phyloP scores from a whole-genome alignment of 2,888 invertebrate species.

The Entomobrya multifasciata region DNA sequence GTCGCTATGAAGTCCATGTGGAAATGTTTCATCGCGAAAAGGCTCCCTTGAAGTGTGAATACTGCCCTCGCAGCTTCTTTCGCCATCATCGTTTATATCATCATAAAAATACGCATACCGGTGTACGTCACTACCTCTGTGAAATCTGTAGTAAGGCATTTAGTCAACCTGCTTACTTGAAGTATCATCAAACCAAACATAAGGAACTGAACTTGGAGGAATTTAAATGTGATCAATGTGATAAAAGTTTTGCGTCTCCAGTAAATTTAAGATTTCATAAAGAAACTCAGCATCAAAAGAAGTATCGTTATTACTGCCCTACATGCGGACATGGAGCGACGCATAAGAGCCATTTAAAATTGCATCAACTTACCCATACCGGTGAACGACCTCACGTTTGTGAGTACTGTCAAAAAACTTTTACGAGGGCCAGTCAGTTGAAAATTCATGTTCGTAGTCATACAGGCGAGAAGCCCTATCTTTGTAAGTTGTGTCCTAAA shows the following conservation, averaged over 20 bases:
- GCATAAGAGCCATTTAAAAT: constrained; percentile 55
- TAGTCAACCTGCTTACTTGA: constrained; percentile 71
- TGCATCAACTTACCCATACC: constrained; percentile 59
- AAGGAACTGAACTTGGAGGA: constrained; percentile 66
- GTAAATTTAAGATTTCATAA: constrained; percentile 68
- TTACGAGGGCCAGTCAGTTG: constrained; percentile 56
- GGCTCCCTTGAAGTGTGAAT: constrained; percentile 65
- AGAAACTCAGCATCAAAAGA: constrained; percentile 71
- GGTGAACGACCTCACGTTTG: constrained; percentile 64
- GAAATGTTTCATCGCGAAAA: constrained; percentile 52
- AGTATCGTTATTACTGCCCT: constrained; percentile 67
- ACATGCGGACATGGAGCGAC: constrained; percentile 66
- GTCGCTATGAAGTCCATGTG: constrained; percentile 59
- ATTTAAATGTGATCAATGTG: constrained; percentile 71
- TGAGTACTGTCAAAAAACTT: constrained; percentile 55
- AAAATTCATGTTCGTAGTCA: constrained; percentile 66
- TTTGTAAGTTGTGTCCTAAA: constrained; percentile 52
- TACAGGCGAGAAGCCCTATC: constrained; percentile 67
- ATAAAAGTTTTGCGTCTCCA: constrained; percentile 71
- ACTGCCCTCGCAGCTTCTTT: constrained; percentile 62
- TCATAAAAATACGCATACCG: constrained; percentile 69
- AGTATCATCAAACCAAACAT: constrained; percentile 73
- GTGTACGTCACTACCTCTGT: constrained; percentile 71
- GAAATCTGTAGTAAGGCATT: constrained; percentile 74
- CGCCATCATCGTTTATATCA: constrained; percentile 64